Conservation (phyloP, 2,888 invertebrate genomes). For the Lasioglossum pauxillum region DNA sequence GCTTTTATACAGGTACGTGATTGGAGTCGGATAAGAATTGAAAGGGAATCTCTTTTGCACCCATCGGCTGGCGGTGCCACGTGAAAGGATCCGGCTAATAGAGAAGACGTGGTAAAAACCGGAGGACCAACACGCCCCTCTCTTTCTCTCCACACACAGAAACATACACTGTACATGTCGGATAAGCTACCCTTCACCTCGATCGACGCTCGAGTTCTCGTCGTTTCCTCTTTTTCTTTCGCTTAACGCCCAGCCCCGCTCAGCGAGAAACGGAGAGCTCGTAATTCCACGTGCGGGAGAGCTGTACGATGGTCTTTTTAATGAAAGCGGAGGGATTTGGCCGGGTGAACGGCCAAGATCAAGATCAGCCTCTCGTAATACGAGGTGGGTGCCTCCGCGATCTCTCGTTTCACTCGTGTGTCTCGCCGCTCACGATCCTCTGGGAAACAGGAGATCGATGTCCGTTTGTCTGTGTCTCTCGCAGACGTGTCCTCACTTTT, state of each 20-base stretch:
- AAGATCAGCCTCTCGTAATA: conserved; percentile 70
- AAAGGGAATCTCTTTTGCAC: conserved; percentile 71
- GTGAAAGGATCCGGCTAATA: conserved; percentile 71
- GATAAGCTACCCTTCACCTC: conserved; percentile 55
- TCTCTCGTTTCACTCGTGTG: conserved; percentile 54
- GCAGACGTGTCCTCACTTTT: not conserved
- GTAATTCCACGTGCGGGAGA: conserved; percentile 2
- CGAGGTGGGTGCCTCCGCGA: conserved; percentile 50
- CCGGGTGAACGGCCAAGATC: conserved; percentile 76
- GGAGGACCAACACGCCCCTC: conserved; percentile 43
- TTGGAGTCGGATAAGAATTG: conserved; percentile 72
- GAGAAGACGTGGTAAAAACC: conserved; percentile 60
- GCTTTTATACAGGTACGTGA: conserved; percentile 76
- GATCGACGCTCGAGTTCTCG: conserved; percentile 25
- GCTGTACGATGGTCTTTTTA: conserved; percentile 49
- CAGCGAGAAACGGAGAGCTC: not conserved
- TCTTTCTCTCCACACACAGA: conserved; percentile 17
- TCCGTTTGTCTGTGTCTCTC: not conserved
- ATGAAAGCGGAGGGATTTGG: conserved; percentile 65
- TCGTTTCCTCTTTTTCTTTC: conserved; percentile 59
- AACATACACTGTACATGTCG: not conserved
- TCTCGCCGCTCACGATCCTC: conserved; percentile 22
- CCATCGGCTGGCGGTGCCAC: conserved; percentile 41
- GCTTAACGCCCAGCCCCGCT: not conserved
- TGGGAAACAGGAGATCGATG: conserved; percentile 30